Base-by-base conservation (phyloP, 1,140 invertebrate genomes). In the Parapsyche elsis region DNA sequence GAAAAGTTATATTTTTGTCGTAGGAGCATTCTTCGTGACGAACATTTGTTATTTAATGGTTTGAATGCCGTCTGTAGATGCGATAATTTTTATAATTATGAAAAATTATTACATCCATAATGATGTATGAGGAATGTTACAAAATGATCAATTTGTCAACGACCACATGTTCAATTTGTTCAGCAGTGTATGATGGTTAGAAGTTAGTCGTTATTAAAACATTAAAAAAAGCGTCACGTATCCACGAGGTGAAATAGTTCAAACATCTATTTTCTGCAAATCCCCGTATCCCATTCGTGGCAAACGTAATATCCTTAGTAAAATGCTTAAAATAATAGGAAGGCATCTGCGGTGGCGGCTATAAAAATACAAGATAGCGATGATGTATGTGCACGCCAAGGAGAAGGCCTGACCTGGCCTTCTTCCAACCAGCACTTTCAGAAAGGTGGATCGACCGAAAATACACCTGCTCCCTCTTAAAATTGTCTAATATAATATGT, bases 281-380 rank as follows among this genome's bases (percentile, higher is more conserved):
- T 80, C 77, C 81, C 59, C 75, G 30, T 74, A 81, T 78, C 80
- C 76, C 76, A 78, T 81, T 81, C 76, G 80, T 64, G 76, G 76
- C 46, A 78, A 78, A 78, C 53, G 76, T 81, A 80, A 80, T 80
- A 80, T 80, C 76, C 78, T 76, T 80, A 80, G 78, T 80, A 82
- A 82, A 82, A 80, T 82, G 70, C 67, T 78, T 78, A 82, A 82
- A 82, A 82, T 82, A 82, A 82, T 82, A 82, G 81, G 67, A 82
- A 74, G 64, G 81, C 78, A 80, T 82, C 79, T 80, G 78, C 75
- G 78, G 74, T 78, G 78, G 78, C 75, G 81, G 81, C 81, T 82
- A 82, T 82, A 82, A 82, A 82, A 82, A 82, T 82, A 82, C 79
- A 80, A 82, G 81, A 82, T 82, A 82, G 81, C 78, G 81, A 82